A percentile compares a stretch with the other conserved stretches of the same genome.
Conservation (phyloP, 2,113 vertebrate species). For the Archilochus colubris region DNA sequence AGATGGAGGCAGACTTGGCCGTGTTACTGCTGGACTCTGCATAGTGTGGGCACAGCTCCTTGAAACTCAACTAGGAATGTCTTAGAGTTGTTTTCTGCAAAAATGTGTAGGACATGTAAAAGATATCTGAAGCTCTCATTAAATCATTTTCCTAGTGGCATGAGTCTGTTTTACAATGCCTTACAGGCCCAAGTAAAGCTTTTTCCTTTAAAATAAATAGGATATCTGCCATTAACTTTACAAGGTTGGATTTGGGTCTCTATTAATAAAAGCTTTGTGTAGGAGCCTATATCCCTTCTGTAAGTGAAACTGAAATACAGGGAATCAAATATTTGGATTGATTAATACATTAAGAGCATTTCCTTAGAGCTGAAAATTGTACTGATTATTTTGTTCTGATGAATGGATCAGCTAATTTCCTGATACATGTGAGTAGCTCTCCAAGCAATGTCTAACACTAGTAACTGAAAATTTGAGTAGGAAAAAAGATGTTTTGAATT, state of each 20-base stretch:
- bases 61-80: background rate
- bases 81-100: background rate
- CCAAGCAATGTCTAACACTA: background rate
- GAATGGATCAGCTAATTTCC: background rate
- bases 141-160: accelerated
- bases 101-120: background rate
- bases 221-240: background rate
- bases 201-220: background rate
- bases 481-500: background rate
- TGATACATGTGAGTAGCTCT: background rate
- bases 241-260: background rate
- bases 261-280: background rate
- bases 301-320: background rate
- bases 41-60: background rate
- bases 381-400: background rate
- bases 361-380: background rate
- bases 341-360: background rate
- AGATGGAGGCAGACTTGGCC: background rate
- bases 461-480: background rate
- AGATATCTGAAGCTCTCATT: background rate
- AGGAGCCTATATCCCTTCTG: background rate
- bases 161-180: background rate
- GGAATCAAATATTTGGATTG: background rate
- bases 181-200: background rate
- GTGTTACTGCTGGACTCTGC: background rate